A percentile compares a stretch with the other conserved stretches of the same genome.
phyloP scores from a whole-genome alignment of 2,113 vertebrate genomes.

The Tretioscincus oriximinensis region DNA sequence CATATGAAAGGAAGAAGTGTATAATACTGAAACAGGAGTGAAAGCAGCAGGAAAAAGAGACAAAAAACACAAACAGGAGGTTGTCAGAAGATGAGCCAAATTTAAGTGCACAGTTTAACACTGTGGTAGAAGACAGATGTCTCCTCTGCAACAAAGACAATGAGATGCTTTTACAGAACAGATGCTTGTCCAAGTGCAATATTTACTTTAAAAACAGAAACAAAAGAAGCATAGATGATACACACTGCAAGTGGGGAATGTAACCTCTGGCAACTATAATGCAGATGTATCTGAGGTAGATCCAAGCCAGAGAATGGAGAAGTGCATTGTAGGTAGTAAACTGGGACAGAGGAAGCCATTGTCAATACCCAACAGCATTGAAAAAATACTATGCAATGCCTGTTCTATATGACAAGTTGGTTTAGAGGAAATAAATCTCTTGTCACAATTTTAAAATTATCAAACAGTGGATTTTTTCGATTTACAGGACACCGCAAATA shows the following conservation, averaged over 20 bases:
- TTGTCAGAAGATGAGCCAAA: slow-evolving; percentile 3
- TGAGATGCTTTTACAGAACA: not conserved
- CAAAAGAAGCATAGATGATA: slow-evolving; percentile 15
- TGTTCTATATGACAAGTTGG: not conserved
- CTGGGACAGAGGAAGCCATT: not conserved
- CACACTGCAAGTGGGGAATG: slow-evolving; percentile 27
- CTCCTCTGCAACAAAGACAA: slow-evolving; percentile 22
- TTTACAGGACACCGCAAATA: not conserved
- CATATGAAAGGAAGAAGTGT: not conserved
- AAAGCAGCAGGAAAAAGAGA: not conserved
- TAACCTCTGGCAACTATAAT: slow-evolving; percentile 20
- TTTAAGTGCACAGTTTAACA: slow-evolving; percentile 14
- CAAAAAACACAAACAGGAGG: not conserved
- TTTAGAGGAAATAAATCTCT: not conserved
- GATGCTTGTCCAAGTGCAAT: slow-evolving; percentile 41
- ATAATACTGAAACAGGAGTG: not conserved
- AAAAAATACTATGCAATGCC: not conserved
- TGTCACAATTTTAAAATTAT: not conserved
- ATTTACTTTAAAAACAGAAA: slow-evolving; percentile 47
- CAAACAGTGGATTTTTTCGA: not conserved
- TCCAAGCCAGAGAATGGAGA: not conserved
- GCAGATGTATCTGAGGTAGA: slow-evolving; percentile 1
- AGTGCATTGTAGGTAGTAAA: not conserved
- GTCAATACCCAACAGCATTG: not conserved
- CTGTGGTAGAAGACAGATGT: slow-evolving; percentile 27